Evolutionary conservation across 1,140 invertebrate genomes (phyloP), one percentile per base, ranked within the genome.

Genomic region (Eriocheir sinensis): DNA sequence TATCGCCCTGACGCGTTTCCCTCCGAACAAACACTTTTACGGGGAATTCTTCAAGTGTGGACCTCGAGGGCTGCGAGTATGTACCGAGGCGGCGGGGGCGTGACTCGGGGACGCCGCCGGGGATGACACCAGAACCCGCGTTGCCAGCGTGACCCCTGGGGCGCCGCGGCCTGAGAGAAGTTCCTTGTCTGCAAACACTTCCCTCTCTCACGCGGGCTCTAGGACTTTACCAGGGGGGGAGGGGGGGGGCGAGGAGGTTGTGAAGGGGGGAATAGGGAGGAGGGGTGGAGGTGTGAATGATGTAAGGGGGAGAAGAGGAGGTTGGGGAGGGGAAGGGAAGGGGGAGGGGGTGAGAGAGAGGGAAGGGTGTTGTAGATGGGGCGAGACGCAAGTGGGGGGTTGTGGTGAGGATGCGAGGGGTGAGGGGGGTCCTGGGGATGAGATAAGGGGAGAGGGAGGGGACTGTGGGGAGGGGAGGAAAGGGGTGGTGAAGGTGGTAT

Each of bases 101-200:
- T 72, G 60, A 72, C 60, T 72, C 60, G n/a, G 27, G 27, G 21
- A 21, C 21, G 60, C 60, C 27, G 60, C 60, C 0, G 60, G 60
- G 60, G 60, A 72, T 72, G 27, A 72, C 60, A 21, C 12, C 48
- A 53, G 48, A 21, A 53, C 27, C 60, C 60, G 27, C 21, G 21
- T n/a, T n/a, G 60, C 60, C n/a, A n/a, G 27, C n/a, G 60, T 72
- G 60, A 72, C 60, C 21, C 60, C 21, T 21, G 60, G 21, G 60
- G 60, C 60, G 27, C 9, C 60, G 60, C 60, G 60, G 60, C 60
- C 60, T 72, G 60, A 72, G 60, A 72, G 60, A 72, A 72, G 60
- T 72, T 72, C 21, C 60, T 72, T 72, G 60, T 72, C 60, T 72
- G 60, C 60, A 72, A 72, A 72, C 60, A 72, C 60, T 72, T n/a